These are phyloP conservation scores for Tachina fera DNA, from an alignment of 2,888 invertebrate genomes.

Conservation along the genomic window DNA sequence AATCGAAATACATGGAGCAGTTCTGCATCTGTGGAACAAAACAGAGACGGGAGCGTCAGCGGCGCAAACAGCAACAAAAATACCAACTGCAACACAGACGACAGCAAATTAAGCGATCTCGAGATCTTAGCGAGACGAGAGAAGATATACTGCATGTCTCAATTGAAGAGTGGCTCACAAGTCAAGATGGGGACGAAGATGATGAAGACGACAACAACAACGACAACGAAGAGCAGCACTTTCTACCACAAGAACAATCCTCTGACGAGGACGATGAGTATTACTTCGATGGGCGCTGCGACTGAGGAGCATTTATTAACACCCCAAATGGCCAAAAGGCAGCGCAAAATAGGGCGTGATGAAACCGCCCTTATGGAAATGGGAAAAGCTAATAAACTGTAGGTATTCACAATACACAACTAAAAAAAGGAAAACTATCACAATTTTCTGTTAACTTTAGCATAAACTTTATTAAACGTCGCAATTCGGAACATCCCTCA, in stretches of 20 bases:
- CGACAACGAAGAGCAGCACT: constrained; percentile 75
- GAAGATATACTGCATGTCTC: constrained; percentile 84
- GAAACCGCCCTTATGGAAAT: constrained; percentile 82
- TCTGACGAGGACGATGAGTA: constrained; percentile 82
- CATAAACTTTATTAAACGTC: constrained; percentile 82
- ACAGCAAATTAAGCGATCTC: constrained; percentile 85
- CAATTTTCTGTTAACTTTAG: constrained; percentile 70
- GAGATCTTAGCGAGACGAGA: constrained; percentile 86
- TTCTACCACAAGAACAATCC: constrained; percentile 67
- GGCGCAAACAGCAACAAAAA: constrained; percentile 79
- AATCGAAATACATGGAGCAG: constrained; percentile 87
- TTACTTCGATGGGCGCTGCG: constrained; percentile 82
- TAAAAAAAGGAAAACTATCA: background rate
- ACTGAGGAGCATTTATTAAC: constrained; percentile 72
- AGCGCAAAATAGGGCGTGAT: constrained; percentile 78
- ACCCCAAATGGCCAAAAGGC: constrained; percentile 71
- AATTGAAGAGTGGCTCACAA: constrained; percentile 83
- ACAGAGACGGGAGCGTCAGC: constrained; percentile 78
- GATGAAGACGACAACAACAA: constrained; percentile 72
- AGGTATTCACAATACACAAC: constrained; percentile 73
- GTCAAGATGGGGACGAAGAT: constrained; percentile 79
- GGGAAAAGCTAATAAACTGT: constrained; percentile 83
- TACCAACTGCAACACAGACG: constrained; percentile 81
- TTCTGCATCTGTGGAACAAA: constrained; percentile 87
- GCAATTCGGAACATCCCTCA: constrained; percentile 81